Conservation (phyloP, 2,797 vertebrate genomes). For the Brachymystax lenok region DNA sequence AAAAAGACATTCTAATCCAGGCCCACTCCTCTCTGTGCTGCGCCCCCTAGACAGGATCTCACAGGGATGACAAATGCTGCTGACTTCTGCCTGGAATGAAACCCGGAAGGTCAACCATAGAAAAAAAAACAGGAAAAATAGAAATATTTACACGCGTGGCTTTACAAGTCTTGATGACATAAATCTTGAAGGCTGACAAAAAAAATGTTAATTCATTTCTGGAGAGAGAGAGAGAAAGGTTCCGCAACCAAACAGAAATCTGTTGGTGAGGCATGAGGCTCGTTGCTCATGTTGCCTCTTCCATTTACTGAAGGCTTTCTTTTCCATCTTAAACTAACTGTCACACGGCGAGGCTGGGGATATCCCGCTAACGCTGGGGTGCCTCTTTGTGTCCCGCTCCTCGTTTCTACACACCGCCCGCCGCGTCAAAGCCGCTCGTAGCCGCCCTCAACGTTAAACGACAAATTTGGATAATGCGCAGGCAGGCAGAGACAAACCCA, state of each 20-base stretch:
- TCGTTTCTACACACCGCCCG: conserved; percentile 59
- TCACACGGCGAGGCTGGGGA: conserved; percentile 51
- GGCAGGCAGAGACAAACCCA: conserved; percentile 53
- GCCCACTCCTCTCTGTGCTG: conserved; percentile 63
- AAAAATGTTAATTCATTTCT: conserved; percentile 63
- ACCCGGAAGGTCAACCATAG: conserved; percentile 75
- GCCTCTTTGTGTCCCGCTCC: conserved; percentile 65
- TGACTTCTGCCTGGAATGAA: conserved; percentile 76
- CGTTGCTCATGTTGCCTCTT: conserved; percentile 60
- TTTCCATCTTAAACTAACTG: conserved; percentile 66
- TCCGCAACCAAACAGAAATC: conserved; percentile 70
- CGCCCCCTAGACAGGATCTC: conserved; percentile 70
- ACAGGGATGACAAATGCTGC: conserved; percentile 79
- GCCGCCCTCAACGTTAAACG: conserved; percentile 70
- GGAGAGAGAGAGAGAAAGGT: conserved; percentile 50
- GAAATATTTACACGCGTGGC: conserved; percentile 19
- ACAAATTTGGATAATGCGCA: conserved; percentile 80
- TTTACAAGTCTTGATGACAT: conserved; percentile 67
- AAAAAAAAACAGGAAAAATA: conserved; percentile 26
- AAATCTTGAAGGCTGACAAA: conserved; percentile 77
- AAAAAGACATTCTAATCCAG: conserved; percentile 76
- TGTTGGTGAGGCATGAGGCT: conserved; percentile 65
- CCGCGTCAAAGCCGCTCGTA: conserved; percentile 74
- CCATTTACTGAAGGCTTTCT: conserved; percentile 71
- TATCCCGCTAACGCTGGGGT: conserved; percentile 48